phyloP scores from a whole-genome alignment of 2,113 vertebrate species.

The Zosterops borbonicus region DNA sequence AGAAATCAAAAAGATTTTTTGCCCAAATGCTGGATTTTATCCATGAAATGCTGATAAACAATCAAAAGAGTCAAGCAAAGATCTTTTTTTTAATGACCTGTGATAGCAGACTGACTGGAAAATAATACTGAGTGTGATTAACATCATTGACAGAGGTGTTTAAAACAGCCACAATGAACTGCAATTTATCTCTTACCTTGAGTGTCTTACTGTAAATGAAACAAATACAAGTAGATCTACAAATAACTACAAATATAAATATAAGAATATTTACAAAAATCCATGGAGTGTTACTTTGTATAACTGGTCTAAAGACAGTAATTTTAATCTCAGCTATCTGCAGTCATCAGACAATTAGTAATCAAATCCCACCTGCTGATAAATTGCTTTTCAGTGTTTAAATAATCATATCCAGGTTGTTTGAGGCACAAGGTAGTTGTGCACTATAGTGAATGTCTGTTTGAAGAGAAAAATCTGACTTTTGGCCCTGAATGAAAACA shows the following conservation, averaged over 20 bases:
- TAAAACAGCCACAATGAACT: background rate
- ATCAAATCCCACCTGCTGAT: background rate
- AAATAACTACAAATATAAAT: background rate
- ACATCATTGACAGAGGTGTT: background rate
- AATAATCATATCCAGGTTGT: background rate
- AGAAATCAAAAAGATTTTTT: background rate
- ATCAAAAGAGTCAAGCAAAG: background rate
- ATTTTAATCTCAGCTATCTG: background rate
- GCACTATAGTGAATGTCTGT: background rate
- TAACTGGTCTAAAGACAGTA: background rate
- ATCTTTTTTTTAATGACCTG: background rate
- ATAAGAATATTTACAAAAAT: background rate
- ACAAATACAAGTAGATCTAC: background rate
- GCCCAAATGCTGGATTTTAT: background rate
- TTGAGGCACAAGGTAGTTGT: background rate
- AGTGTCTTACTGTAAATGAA: background rate
- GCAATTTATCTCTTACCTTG: background rate
- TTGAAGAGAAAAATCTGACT: background rate
- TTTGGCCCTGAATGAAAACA: background rate
- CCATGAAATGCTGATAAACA: background rate
- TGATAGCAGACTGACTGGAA: background rate
- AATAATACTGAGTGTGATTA: background rate
- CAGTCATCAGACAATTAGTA: background rate
- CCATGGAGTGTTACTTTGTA: background rate
- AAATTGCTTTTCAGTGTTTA: background rate